Conservation (phyloP, 2,113 vertebrate genomes). For the Scophthalmus maximus region DNA sequence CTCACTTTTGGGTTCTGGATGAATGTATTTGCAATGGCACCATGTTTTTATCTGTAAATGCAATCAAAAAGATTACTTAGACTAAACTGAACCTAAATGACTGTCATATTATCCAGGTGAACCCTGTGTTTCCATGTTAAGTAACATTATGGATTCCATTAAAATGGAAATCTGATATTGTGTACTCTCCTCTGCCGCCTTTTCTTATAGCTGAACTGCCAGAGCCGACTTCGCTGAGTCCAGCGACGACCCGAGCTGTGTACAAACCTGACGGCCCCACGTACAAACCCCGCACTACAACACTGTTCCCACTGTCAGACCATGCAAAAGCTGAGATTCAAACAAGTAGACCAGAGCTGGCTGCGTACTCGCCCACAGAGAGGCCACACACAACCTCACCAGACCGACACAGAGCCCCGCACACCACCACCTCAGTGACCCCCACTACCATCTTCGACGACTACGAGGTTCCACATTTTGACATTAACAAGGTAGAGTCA, state of each 20-base stretch:
- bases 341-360: not conserved
- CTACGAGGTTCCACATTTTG: not conserved
- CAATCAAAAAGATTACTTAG: no score
- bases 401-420: not conserved
- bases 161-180: not conserved
- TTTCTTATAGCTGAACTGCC: conserved; percentile 52
- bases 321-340: conserved; percentile 31
- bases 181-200: not conserved
- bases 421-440: not conserved
- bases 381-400: conserved; percentile 3
- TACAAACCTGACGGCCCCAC: not conserved
- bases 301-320: not conserved
- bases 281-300: not conserved
- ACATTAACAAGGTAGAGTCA: conserved; percentile 13
- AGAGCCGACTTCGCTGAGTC: conserved; percentile 26
- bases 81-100: not conserved
- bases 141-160: no score
- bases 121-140: not conserved
- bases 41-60: no score
- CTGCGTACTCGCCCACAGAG: not conserved
- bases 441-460: not conserved
- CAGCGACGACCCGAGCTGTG: not conserved
- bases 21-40: no score
- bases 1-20: no score
- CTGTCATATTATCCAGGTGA: not conserved